phyloP scores from a whole-genome alignment of 2,888 invertebrate species.

The Nebria brevicollis region DNA sequence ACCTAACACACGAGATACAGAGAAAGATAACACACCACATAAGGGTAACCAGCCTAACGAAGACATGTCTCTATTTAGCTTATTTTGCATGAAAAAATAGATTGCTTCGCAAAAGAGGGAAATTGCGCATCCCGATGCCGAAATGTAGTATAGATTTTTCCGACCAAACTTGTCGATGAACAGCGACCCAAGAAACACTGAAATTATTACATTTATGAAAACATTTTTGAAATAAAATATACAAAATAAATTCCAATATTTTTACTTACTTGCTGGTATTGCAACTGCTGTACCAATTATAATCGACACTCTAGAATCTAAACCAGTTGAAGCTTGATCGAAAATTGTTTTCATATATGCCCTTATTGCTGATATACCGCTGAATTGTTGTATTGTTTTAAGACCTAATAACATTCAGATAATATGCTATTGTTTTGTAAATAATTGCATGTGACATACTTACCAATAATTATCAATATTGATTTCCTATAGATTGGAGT shows the following conservation, averaged over 20 bases:
- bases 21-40: constrained; percentile 68
- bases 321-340: constrained; percentile 64
- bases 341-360: constrained; percentile 72
- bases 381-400: constrained; percentile 70
- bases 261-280: constrained; percentile 64
- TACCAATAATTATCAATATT: constrained; percentile 48
- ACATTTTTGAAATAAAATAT: neutral
- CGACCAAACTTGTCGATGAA: constrained; percentile 68
- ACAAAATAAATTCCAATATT: neutral
- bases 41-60: constrained; percentile 67
- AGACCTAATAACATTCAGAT: constrained; percentile 60
- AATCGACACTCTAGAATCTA: constrained; percentile 68
- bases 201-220: neutral
- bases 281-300: constrained; percentile 71
- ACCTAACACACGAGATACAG: constrained; percentile 69
- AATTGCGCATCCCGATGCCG: constrained; percentile 67
- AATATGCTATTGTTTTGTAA: no score
- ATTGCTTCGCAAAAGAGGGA: constrained; percentile 65
- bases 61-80: constrained; percentile 58
- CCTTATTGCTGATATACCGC: constrained; percentile 69
- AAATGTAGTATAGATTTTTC: constrained; percentile 66
- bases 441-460: neutral
- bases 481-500: constrained; percentile 47
- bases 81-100: constrained; percentile 68
- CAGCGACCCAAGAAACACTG: constrained; percentile 57